phyloP scores from a whole-genome alignment of 1,140 invertebrate species.

The Chionoecetes opilio region DNA sequence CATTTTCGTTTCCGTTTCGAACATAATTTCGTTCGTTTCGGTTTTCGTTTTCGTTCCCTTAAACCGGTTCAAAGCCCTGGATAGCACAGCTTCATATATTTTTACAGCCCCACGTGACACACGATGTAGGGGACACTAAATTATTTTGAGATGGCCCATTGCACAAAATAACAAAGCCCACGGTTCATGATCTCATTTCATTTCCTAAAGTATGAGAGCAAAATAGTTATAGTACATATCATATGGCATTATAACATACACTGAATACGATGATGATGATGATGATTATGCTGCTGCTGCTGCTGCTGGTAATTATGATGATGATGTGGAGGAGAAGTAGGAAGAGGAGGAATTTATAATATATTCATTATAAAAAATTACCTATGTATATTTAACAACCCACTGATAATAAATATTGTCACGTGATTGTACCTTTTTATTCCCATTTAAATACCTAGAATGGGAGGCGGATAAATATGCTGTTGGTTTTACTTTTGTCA shows the following conservation, averaged over 20 bases:
- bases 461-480: too few relatives aligned
- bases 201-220: background rate
- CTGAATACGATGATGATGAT: too few relatives aligned
- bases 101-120: too few relatives aligned
- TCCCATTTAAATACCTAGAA: too few relatives aligned
- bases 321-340: background rate
- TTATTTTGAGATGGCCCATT: conserved; percentile 6
- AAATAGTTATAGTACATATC: background rate
- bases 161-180: background rate
- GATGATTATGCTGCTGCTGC: too few relatives aligned
- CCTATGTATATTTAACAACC: background rate
- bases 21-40: too few relatives aligned
- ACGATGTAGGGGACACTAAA: conserved; percentile 12
- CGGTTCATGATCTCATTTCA: too few relatives aligned
- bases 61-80: too few relatives aligned
- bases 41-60: too few relatives aligned
- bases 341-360: background rate
- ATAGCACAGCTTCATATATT: background rate
- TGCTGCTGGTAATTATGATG: background rate
- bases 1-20: too few relatives aligned
- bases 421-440: background rate
- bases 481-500: too few relatives aligned
- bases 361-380: background rate
- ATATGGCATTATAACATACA: too few relatives aligned
- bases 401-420: background rate